phyloP scores from a whole-genome alignment of 2,888 invertebrate genomes.

The Horisme vitalbata region DNA sequence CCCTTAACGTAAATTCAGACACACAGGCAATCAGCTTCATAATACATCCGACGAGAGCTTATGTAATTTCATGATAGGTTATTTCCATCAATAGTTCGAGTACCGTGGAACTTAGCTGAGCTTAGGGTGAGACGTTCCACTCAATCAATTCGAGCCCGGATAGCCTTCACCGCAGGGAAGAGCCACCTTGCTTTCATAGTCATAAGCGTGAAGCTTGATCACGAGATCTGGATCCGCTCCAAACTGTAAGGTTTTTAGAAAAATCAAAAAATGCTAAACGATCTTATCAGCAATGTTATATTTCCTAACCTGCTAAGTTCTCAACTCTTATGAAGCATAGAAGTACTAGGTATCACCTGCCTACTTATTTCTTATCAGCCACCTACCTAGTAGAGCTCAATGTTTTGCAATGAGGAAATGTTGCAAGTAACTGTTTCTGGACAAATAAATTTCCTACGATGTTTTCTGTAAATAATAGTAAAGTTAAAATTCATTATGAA shows the following conservation, averaged over 20 bases:
- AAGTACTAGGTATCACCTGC: too few relatives aligned
- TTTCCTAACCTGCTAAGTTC: not conserved
- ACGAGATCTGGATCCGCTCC: conserved; percentile 47
- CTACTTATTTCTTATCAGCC: too few relatives aligned
- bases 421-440: not conserved
- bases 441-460: conserved; percentile 3
- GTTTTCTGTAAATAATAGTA: not conserved
- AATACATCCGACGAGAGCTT: conserved; percentile 22
- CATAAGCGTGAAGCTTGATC: conserved; percentile 48
- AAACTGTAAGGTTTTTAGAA: conserved; percentile 68
- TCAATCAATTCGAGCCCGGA: conserved; percentile 53
- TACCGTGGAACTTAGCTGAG: conserved; percentile 58
- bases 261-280: conserved; percentile 43
- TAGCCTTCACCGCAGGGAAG: conserved; percentile 55
- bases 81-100: conserved; percentile 30
- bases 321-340: not conserved
- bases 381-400: too few relatives aligned
- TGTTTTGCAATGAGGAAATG: too few relatives aligned
- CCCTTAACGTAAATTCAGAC: conserved; percentile 14
- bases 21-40: conserved; percentile 31
- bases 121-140: conserved; percentile 48
- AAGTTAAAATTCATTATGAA: conserved; percentile 5
- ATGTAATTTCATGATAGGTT: conserved; percentile 10
- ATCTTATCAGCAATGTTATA: conserved; percentile 3
- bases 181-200: conserved; percentile 48